Base-by-base conservation (phyloP, 2,113 vertebrate species). In the Sapayoa aenigma region DNA sequence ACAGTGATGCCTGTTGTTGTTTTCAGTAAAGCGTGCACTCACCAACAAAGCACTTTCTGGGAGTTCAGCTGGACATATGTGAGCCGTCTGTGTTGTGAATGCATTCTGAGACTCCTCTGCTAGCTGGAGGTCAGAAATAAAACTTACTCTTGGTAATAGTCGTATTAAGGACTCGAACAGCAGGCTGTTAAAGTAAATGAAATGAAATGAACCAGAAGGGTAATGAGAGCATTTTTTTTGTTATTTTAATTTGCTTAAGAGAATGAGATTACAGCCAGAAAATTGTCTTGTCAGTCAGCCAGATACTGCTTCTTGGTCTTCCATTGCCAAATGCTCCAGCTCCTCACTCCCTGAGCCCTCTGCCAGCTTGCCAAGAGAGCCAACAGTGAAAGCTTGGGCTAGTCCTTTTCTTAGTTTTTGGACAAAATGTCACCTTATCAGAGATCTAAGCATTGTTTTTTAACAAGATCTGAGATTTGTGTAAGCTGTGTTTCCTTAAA, bases 251-350 rank as follows among this genome's bases (percentile, higher is more conserved):
- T 96, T 91, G 78, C 76, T 94, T 94, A 91, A 92, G 60, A 86
- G 90, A 92, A 90, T 84, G 90, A 95, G 85, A 81, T 96, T 95
- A 90, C 50, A 81, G 84, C 60, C 82, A 93, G 90, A 92, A 95
- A 93, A 93, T 84, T 90, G 67, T 94, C 76, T 95, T 96, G 90
- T 95, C 94, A 78, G 68, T 28, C 87, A 78, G 92, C 87, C 93
- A 95, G 79, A 49, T 88, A 90, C 3, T 84, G 88, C 72, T 81
- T 88, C 72, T 96, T 93, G 68, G 59, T 86, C 73, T 90, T 91
- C 50, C 6, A 17, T 49, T 72, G 92, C 92, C 94, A 96, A 84
- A 80, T 80, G 59, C 55, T 92, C 15, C 71, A 39, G 46, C 63
- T 83, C 15, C 20, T 52, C 9, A 56, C 27, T 31, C 50, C 30